Percentiles rank a stretch among this genome's conserved stretches.
phyloP scores from a whole-genome alignment of 2,888 invertebrate species.

The Latrodectus elegans region DNA sequence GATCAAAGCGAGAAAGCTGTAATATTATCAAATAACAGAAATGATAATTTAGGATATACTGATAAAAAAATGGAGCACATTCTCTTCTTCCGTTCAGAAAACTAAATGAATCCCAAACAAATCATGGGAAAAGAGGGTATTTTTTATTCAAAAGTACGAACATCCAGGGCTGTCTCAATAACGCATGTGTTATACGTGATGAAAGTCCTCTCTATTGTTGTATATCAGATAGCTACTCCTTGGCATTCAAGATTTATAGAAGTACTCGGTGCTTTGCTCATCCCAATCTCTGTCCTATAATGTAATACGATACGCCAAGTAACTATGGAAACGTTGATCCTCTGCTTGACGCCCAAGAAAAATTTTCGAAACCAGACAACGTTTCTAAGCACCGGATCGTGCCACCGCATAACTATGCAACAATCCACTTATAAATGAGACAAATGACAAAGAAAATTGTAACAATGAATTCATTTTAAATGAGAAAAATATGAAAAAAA shows the following conservation, averaged over 20 bases:
- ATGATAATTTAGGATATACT: no score
- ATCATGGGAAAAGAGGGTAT: no score
- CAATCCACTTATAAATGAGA: not conserved
- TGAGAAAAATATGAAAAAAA: not conserved
- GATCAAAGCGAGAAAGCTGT: not conserved
- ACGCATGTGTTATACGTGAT: constrained; percentile 40
- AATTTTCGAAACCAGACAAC: not conserved
- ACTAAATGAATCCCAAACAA: constrained; percentile 7
- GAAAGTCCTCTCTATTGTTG: constrained; percentile 22
- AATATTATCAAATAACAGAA: no score
- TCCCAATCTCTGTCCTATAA: constrained; percentile 22
- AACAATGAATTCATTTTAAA: not conserved
- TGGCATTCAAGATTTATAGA: constrained; percentile 58
- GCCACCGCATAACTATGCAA: constrained; percentile 13
- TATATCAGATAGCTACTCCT: constrained; percentile 39
- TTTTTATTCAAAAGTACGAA: no score
- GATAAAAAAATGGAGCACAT: no score
- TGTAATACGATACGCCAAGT: constrained; percentile 58
- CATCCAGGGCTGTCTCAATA: constrained; percentile 3
- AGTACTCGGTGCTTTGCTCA: constrained; percentile 26
- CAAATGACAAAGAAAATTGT: not conserved
- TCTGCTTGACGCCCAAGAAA: constrained; percentile 11
- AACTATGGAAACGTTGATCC: constrained; percentile 48
- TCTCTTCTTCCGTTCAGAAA: not conserved
- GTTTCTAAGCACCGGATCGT: constrained; percentile 48